Evolutionary conservation across 37 sponge, comb jelly and placozoan species (phyloP), one percentile per base, ranked within the genome.

Genomic region (Ephydatia muelleri): DNA sequence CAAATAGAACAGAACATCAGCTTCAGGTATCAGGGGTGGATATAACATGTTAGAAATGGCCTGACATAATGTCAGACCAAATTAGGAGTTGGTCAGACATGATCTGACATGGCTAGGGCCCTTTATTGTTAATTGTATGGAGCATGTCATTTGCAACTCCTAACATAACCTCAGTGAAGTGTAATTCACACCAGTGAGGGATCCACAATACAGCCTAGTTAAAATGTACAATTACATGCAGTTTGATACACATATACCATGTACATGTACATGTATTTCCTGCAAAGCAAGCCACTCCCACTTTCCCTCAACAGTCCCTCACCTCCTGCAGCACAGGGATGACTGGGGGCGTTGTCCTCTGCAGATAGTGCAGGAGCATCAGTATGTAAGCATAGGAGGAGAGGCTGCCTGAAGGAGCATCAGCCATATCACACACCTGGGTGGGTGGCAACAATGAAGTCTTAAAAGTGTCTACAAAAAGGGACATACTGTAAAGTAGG

Each of bases 351-450:
- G 23, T 13, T 12, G 82, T 81, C 32, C 83, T 87, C 86, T 97
- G 98, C 2, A 97, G 96, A 77, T 85, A 97, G 80, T 95, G 93
- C 38, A 97, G 86, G 43, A 95, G n/a, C 92, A 97, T 86, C 65
- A 97, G 76, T 47, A 94, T 91, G 82, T 95, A 95, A 34, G 98
- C 96, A 81, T 97, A 97, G 28, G 98, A 97, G 38, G 96, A 95
- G 38, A 97, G 87, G 47, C 94, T 91, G 19, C 96, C 96, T 31
- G 85, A 48, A 19, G 92, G 75, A 14, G 98, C 98, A 84, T 97
- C 98, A 33, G 88, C 87, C 68, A 96, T 88, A 27, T 89, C 94
- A 86, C 91, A 92, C 33, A 65, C 72, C 97, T 97, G 82, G 0
- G 80, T 25, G 23, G 36, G 77, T 4, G 47, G 47, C 47, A 43